Base-by-base conservation (phyloP, 2,888 invertebrate genomes). In the Hirtodrosophila cameraria region DNA sequence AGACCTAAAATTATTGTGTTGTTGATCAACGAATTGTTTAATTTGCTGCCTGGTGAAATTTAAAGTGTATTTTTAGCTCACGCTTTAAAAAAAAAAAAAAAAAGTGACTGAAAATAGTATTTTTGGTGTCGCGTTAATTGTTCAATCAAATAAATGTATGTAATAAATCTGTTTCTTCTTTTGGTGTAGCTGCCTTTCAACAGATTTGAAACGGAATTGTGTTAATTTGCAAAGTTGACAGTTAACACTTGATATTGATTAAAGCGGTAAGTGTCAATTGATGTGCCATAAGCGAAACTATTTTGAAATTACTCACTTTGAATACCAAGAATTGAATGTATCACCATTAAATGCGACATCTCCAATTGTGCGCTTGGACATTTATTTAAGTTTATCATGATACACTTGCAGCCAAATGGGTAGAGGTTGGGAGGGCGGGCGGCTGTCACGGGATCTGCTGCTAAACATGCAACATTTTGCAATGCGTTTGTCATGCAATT, bases 401-500 rank as follows among this genome's bases (percentile, higher is more conserved):
- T 28, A 35, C 45, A 52, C 11, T 31, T 38, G 38, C 27, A 27
- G 31, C 25, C 9, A 2, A 2, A 9, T 12, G 18, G 13, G 18
- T 1, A 9, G 8, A 1, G 5, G 5, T 1, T 6, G 8, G 8
- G 7, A 7, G 1, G 41, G 4, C 7, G n/a, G 13, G 9, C 8
- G 5, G 27, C 28, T 43, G 27, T 31, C 27, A 35, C n/a, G 27
- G 41, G 39, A 45, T 30, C 62, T 35, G 13, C 42, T 41, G 41
- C 76, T 72, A 62, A 68, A 62, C 68, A 83, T 80, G 64, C 61
- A 78, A 49, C 66, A 60, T 62, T 76, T 64, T 64, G 58, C 67
- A 53, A 60, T 76, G 67, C 81, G 67, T 86, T 80, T 83, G 83
- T 86, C 83, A 84, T 86, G 77, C 74, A 83, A 80, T 76, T 77